A percentile compares a stretch with the other conserved stretches of the same genome.
Conservation (phyloP, 2,797 vertebrate genomes). For the Xenops minutus region DNA sequence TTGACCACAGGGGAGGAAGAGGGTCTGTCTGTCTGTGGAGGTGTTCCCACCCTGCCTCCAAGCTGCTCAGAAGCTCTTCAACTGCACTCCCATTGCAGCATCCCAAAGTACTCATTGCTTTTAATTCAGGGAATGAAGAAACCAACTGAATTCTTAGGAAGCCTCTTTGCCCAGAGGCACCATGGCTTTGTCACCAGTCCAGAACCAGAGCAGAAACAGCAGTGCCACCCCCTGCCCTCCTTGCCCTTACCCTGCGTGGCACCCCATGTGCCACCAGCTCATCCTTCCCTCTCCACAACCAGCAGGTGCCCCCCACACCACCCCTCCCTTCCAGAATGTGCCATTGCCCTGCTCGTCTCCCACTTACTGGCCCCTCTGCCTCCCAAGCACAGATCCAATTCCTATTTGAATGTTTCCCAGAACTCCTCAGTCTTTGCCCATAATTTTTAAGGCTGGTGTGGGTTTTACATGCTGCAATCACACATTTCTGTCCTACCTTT, state of each 20-base stretch:
- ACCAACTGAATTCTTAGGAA: background rate
- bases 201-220: background rate
- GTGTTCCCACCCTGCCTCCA: background rate
- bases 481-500: background rate
- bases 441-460: constrained; percentile 20
- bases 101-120: fast-evolving
- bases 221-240: background rate
- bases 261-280: background rate
- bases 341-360: background rate
- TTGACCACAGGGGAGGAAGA: background rate
- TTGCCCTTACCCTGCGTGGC: background rate
- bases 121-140: background rate
- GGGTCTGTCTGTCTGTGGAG: background rate
- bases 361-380: background rate
- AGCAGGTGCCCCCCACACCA: background rate
- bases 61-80: background rate
- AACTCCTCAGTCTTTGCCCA: background rate
- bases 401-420: constrained; percentile 37
- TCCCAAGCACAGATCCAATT: background rate
- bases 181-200: background rate
- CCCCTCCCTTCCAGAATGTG: background rate
- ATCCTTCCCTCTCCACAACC: background rate
- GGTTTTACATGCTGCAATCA: background rate
- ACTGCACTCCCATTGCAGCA: background rate
- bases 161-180: background rate